Conservation (phyloP, 2,797 vertebrate species). For the Octomys mimax region DNA sequence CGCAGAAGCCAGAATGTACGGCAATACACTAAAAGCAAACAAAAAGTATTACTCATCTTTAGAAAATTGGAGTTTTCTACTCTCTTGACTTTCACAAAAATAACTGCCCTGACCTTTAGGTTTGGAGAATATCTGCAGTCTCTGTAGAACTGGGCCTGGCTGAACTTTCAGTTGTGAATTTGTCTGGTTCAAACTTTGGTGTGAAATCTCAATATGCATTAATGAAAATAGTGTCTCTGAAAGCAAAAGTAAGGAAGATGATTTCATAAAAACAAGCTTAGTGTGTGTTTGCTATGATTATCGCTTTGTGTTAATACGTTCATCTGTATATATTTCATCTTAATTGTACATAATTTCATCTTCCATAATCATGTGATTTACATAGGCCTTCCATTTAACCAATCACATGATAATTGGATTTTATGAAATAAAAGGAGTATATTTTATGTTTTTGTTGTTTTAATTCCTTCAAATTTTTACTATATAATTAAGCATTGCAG, state of each 20-base stretch:
- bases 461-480: slow-evolving; percentile 8
- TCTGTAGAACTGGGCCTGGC: background rate
- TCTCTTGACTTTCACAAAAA: slow-evolving; percentile 30
- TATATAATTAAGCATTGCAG: slow-evolving; percentile 30
- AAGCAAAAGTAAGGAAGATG: background rate
- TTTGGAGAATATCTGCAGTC: background rate
- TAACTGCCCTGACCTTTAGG: background rate
- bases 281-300: background rate
- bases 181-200: background rate
- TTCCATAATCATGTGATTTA: background rate
- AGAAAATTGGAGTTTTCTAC: background rate
- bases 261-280: background rate
- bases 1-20: background rate
- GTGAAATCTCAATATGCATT: background rate
- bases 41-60: background rate
- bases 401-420: background rate
- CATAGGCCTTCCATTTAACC: background rate
- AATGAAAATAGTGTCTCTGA: slow-evolving; percentile 13
- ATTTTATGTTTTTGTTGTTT: background rate
- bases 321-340: background rate
- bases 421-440: slow-evolving; percentile 12
- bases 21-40: background rate
- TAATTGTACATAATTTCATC: background rate
- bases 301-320: background rate
- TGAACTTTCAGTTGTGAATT: slow-evolving; percentile 20